Evolutionary conservation across 2,888 invertebrate genomes (phyloP).

Genomic region (Protophormia terraenovae): DNA sequence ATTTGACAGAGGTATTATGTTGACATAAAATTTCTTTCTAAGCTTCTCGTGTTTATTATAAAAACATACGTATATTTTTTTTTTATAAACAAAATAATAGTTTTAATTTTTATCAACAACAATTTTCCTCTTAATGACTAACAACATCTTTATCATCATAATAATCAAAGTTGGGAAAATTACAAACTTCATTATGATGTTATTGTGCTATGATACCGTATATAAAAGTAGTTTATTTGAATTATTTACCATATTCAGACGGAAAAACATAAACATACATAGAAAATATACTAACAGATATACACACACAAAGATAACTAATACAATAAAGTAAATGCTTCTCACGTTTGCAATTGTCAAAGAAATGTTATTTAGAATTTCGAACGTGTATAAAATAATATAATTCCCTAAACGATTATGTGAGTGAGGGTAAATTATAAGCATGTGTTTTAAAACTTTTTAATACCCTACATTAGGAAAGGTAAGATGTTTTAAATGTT

Average conservation of each 20-base stretch:
- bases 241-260: conserved; percentile 17
- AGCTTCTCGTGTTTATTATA: background rate
- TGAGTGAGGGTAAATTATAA: conserved; percentile 2
- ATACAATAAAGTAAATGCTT: conserved; percentile 41
- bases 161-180: too few species aligned
- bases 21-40: background rate
- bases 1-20: too few species aligned
- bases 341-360: conserved; percentile 64
- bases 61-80: background rate
- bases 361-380: conserved; percentile 63
- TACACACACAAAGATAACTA: background rate
- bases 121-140: background rate
- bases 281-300: background rate
- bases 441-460: background rate
- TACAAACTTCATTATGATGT: background rate
- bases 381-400: conserved; percentile 60
- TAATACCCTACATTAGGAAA: background rate
- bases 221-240: background rate
- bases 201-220: background rate
- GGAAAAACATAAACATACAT: background rate
- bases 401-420: conserved; percentile 46
- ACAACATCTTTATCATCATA: conserved; percentile 3
- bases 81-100: background rate
- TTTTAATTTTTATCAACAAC: conserved; percentile 18
- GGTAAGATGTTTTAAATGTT: too few species aligned